These are phyloP conservation scores for Pomacea maculata DNA, from an alignment of 1,140 invertebrate species.

Conservation along the genomic window DNA sequence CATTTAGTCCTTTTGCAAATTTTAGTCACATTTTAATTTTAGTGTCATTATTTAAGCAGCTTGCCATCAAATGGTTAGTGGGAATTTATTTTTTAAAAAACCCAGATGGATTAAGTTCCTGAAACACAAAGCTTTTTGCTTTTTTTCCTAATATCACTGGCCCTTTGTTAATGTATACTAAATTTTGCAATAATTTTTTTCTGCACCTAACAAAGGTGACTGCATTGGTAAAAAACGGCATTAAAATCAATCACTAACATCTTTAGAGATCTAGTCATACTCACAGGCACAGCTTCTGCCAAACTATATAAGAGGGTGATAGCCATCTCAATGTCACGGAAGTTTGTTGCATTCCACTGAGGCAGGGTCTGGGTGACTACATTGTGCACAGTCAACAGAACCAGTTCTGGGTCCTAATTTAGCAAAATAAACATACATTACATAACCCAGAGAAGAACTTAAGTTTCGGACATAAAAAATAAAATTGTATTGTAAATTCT, in stretches of 20 bases:
- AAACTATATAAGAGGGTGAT: constrained; percentile 69
- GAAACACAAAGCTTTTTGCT: no score
- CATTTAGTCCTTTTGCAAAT: no score
- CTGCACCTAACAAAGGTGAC: background rate
- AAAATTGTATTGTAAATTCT: no score
- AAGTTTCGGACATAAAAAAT: no score
- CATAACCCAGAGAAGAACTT: no score
- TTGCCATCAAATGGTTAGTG: no score
- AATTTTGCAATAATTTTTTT: background rate
- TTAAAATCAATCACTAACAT: background rate
- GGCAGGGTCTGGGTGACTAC: constrained; percentile 65
- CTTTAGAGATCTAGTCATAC: constrained; percentile 22
- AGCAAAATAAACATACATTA: background rate
- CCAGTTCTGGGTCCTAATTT: constrained; percentile 66
- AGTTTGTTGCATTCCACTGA: constrained; percentile 66
- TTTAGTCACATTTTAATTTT: no score
- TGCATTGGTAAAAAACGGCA: background rate
- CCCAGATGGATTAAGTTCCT: no score
- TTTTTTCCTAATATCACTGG: no score
- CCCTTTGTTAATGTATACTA: no score
- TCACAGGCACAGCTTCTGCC: constrained; percentile 69
- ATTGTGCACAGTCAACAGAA: constrained; percentile 66
- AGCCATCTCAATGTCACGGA: constrained; percentile 70
- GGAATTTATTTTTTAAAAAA: no score
- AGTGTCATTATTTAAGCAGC: no score